These are phyloP conservation scores for Cydia splendana DNA, from an alignment of 1,140 invertebrate species.

Conservation along the genomic window DNA sequence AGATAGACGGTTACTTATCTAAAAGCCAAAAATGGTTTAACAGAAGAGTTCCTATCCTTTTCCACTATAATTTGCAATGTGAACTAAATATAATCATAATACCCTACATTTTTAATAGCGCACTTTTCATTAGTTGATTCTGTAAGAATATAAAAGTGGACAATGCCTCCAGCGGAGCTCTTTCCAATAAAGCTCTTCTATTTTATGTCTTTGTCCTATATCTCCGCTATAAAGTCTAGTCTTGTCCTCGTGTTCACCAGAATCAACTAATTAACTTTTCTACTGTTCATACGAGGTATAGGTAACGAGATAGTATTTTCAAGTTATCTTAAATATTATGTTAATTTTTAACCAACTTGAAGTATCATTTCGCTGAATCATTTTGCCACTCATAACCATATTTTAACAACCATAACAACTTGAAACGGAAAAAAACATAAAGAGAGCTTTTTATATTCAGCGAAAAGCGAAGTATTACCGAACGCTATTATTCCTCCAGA, in stretches of 20 bases:
- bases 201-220: conserved; percentile 12
- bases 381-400: too few species aligned
- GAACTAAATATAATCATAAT: too few species aligned
- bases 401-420: neutral
- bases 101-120: too few species aligned
- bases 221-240: neutral
- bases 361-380: too few species aligned
- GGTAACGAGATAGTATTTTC: too few species aligned
- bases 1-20: too few species aligned
- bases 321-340: too few species aligned
- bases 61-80: too few species aligned
- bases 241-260: neutral
- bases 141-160: neutral
- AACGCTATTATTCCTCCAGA: neutral
- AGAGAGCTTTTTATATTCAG: neutral
- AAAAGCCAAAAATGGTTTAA: too few species aligned
- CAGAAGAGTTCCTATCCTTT: too few species aligned
- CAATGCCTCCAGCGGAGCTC: neutral
- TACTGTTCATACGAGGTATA: neutral
- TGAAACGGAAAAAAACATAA: neutral
- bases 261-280: neutral
- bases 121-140: neutral
- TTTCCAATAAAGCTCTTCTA: conserved; percentile 4
- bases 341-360: too few species aligned
- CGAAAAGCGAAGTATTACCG: neutral